A percentile compares a stretch with the other conserved stretches of the same genome.
These are phyloP conservation scores for Caiman crocodilus DNA, from an alignment of 2,797 vertebrate species.

Conservation along the genomic window DNA sequence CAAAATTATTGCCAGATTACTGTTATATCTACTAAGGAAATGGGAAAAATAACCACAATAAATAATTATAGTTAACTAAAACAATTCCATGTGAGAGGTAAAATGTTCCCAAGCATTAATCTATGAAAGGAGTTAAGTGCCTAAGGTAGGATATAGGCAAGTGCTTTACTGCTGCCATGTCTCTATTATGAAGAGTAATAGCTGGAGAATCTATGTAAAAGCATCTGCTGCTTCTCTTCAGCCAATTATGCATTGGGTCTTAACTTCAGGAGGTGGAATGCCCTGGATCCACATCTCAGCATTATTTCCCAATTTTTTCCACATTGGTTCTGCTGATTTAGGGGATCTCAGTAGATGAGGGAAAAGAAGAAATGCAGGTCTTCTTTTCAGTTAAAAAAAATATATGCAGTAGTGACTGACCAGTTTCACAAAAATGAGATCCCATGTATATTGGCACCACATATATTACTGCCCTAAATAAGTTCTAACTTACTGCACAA, in stretches of 20 bases:
- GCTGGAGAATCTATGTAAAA: not conserved
- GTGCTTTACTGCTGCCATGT: not conserved
- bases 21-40: constrained; percentile 5
- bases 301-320: not conserved
- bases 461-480: not conserved
- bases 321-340: not conserved
- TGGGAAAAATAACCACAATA: not conserved
- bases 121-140: not conserved
- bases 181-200: not conserved
- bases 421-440: not conserved
- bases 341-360: not conserved
- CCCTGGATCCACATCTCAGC: not conserved
- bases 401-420: not conserved
- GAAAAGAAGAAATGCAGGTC: not conserved
- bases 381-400: not conserved
- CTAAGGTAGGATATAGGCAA: not conserved
- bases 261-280: not conserved
- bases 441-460: not conserved
- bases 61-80: not conserved
- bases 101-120: not conserved
- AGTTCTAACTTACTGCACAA: not conserved
- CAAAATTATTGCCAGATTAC: not conserved
- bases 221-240: not conserved
- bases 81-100: not conserved
- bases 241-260: not conserved